Base-by-base conservation (phyloP, 2,888 invertebrate species). In the Helicoverpa assulta region DNA sequence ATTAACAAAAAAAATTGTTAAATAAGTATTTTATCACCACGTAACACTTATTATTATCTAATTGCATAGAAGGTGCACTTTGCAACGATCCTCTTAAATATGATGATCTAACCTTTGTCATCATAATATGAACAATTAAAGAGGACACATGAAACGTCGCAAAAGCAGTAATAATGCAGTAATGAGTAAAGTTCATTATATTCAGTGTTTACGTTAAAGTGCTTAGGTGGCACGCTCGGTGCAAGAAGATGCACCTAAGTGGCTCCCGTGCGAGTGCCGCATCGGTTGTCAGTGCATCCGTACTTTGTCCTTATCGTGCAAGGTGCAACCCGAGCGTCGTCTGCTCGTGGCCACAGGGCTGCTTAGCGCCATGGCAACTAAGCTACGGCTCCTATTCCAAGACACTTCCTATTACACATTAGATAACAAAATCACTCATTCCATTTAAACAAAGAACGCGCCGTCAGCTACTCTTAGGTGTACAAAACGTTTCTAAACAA, bases 311-410 rank as follows among this genome's bases (percentile, higher is more conserved):
- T 78, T 80, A 85, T 78, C 76, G 69, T 56, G 52, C 50, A 33
- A 55, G 43, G 54, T 80, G 82, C 67, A 76, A 83, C 71, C 54
- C 33, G 84, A 88, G 60, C 67, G 62, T 53, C 55, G 55, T 58
- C 66, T 61, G 56, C 50, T 64, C 65, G 56, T 64, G 55, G 56
- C 74, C 67, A 70, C 70, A 54, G 26, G 21, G 47, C 67, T 65
- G 64, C 62, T 74, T 84, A 84, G 87, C 89, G 90, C 91, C 92
- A 90, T 91, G 82, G 91, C 89, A 92, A 93, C 91, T 61, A 76
- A 51, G 64, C 64, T 69, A 50, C 64, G 71, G 68, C 70, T 91
- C 87, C 70, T 56, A 80, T 90, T 88, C 67, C 87, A 81, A 51
- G 52, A 67, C 70, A 83, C 77, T 85, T 87, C 85, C 80, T 85